These are phyloP conservation scores for Dromaius novaehollandiae DNA, from an alignment of 2,113 vertebrate genomes.

Conservation along the genomic window DNA sequence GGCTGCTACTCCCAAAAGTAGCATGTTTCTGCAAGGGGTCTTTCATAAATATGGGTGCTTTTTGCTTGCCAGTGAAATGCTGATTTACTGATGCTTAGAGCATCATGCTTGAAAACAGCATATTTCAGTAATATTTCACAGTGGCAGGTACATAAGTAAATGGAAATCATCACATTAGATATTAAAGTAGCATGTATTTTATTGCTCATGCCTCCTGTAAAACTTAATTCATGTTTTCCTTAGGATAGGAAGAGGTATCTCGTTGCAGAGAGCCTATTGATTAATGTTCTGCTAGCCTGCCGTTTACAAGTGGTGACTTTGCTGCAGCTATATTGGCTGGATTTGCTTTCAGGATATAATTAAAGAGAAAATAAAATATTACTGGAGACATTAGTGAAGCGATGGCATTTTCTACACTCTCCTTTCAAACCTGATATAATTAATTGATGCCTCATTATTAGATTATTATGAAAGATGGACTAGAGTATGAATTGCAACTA, in stretches of 20 bases:
- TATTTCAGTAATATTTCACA: slow-evolving; percentile 61
- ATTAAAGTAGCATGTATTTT: slow-evolving; percentile 44
- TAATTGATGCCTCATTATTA: slow-evolving; percentile 44
- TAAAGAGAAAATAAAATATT: slow-evolving; percentile 50
- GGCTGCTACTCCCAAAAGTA: slow-evolving; percentile 11
- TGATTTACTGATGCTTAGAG: slow-evolving; percentile 34
- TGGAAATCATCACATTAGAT: slow-evolving; percentile 36
- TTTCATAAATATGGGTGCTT: neutral
- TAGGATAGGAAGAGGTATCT: neutral
- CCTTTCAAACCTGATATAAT: slow-evolving; percentile 22
- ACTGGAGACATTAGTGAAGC: neutral
- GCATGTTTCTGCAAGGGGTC: neutral
- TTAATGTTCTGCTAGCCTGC: slow-evolving; percentile 38
- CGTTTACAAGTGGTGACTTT: neutral
- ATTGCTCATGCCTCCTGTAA: slow-evolving; percentile 44
- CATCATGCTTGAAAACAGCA: slow-evolving; percentile 21
- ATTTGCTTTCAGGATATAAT: slow-evolving; percentile 15
- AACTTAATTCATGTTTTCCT: slow-evolving; percentile 24
- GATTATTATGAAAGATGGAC: slow-evolving; percentile 52
- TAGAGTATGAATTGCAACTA: slow-evolving; percentile 3
- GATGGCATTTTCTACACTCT: slow-evolving; percentile 1
- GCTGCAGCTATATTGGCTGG: neutral
- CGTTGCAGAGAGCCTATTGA: slow-evolving; percentile 7
- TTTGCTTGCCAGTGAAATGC: neutral
- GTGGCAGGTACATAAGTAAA: slow-evolving; percentile 58